Base-by-base conservation (phyloP, 1,140 invertebrate species). In the Drosophila sucinea region DNA sequence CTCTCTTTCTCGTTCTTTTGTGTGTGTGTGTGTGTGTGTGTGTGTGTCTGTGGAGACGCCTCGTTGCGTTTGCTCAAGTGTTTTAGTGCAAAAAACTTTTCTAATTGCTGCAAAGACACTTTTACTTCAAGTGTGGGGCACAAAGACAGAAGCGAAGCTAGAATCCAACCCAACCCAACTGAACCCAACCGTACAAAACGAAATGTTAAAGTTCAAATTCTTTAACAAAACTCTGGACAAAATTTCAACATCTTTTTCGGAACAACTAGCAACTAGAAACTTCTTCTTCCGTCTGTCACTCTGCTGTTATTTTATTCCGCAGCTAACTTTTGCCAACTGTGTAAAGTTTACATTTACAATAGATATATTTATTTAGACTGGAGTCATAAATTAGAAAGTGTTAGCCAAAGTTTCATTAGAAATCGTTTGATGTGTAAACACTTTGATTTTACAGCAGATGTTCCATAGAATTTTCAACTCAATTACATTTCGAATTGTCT, bases 101-200 rank as follows among this genome's bases (percentile, higher is more conserved):
- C 60, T 87, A 85, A 85, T 85, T 85, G 82, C 70, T 74, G 75
- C 75, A 69, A 70, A 70, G 69, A 79, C 79, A 86, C 64, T 82
- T 70, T 86, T 60, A 32, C 77, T 70, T 86, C 60, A 32, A 81
- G 73, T 51, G 57, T 63, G 33, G 25, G 35, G 23, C 62, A 73
- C 54, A 69, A 70, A 63, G 44, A 51, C 29, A 71, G 33, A 17
- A 23, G 25, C 17, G 1, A 23, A 47, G 44, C 44, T 47, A 47
- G 17, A 47, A 17, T 7, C 17, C 44, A 25, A 47, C 33, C 23
- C n/a, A 25, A 41, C 29, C 29, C 69, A 73, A 72, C 8, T 51
- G 7, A 51, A 51, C 44, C 23, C 44, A 47, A 47, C 44, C 44
- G 23, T 17, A 17, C 17, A 51, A 47, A 47, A 51, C 44, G 23